phyloP scores from a whole-genome alignment of 2,888 invertebrate genomes.

The Coelinius sp. region DNA sequence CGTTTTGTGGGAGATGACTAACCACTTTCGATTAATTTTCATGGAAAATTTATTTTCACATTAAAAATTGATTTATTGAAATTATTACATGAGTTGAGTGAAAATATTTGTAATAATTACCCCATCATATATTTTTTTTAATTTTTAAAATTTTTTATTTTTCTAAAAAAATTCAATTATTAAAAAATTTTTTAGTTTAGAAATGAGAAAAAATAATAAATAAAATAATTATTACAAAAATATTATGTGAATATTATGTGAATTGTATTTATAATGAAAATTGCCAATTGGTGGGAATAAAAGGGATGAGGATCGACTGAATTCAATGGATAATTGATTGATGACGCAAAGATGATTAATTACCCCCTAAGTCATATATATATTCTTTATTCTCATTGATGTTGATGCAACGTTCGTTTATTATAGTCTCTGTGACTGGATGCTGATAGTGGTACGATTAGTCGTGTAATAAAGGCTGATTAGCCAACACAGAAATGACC shows the following conservation, averaged over 20 bases:
- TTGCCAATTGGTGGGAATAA: neutral
- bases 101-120: too few species aligned
- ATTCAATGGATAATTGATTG: slow-evolving; percentile 9
- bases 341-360: neutral
- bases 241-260: neutral
- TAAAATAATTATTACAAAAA: too few species aligned
- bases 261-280: neutral
- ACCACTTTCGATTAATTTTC: neutral
- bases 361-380: neutral
- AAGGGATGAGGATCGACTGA: neutral
- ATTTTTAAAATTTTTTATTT: too few species aligned
- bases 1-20: neutral
- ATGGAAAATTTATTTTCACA: neutral
- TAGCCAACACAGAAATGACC: slow-evolving; percentile 22
- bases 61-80: neutral
- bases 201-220: too few species aligned
- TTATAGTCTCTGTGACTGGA: slow-evolving; percentile 2
- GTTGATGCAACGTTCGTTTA: neutral
- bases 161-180: too few species aligned
- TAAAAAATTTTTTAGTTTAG: too few species aligned
- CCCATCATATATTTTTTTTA: too few species aligned
- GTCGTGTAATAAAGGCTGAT: slow-evolving; percentile 28
- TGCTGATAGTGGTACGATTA: slow-evolving; percentile 9
- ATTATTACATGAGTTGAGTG: too few species aligned
- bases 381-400: neutral